phyloP scores from a whole-genome alignment of 2,113 vertebrate species.

The Bolborhynchus lineola region DNA sequence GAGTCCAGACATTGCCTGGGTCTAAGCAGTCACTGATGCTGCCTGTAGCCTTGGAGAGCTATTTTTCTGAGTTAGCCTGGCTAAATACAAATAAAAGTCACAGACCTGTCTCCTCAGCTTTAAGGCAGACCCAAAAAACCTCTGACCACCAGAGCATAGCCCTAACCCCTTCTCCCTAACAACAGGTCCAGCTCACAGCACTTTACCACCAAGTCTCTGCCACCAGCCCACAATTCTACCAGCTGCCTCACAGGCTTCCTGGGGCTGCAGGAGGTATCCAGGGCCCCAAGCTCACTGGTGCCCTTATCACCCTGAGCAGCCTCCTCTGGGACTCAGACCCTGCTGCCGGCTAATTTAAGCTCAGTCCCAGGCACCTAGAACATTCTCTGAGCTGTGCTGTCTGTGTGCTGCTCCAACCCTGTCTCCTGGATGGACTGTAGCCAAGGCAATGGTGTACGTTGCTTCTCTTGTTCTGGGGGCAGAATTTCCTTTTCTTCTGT shows the following conservation, averaged over 20 bases:
- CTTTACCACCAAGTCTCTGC: background rate
- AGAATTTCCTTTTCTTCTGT: background rate
- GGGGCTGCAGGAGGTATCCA: background rate
- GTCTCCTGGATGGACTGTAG: background rate
- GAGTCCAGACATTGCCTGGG: background rate
- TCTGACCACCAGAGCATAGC: background rate
- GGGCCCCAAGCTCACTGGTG: rapidly evolving
- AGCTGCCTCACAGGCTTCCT: background rate
- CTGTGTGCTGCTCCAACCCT: rapidly evolving
- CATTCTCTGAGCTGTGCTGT: background rate
- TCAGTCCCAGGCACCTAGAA: background rate
- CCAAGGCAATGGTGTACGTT: background rate
- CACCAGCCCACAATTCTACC: background rate
- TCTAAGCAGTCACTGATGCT: background rate
- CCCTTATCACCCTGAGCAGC: background rate
- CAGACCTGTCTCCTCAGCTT: background rate
- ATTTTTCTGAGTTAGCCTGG: background rate
- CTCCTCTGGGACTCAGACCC: background rate
- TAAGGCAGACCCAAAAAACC: background rate
- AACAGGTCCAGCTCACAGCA: background rate
- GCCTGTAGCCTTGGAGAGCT: background rate
- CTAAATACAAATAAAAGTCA: background rate
- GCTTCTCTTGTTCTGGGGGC: background rate
- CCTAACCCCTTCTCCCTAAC: background rate
- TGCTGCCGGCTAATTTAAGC: background rate